Evolutionary conservation across 2,113 vertebrate species (phyloP).

Genomic region (Phylloscopus whistleri): DNA sequence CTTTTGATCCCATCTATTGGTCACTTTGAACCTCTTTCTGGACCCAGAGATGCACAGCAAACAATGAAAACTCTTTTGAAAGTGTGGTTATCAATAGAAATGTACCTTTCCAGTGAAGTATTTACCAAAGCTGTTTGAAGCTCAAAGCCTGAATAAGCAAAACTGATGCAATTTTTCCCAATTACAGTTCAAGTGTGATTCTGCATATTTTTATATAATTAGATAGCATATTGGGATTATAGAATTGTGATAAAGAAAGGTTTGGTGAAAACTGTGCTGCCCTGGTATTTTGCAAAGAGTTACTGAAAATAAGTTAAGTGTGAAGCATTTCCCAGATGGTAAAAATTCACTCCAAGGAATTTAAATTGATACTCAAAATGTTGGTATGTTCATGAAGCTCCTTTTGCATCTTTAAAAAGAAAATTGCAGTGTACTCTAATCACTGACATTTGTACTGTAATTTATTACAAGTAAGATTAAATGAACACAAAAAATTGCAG

Average conservation of each 20-base stretch:
- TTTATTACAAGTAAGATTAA: conserved; percentile 38
- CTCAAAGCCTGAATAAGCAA: conserved; percentile 52
- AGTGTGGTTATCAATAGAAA: background rate
- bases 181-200: conserved; percentile 1
- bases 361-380: conserved; percentile 67
- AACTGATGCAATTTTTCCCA: background rate
- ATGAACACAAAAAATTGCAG: conserved; percentile 17
- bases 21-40: background rate
- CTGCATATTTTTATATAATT: conserved; percentile 41
- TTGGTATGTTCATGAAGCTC: conserved; percentile 46
- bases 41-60: background rate
- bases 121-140: background rate
- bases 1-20: background rate
- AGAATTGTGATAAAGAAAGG: conserved; percentile 35
- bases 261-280: conserved; percentile 28
- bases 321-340: conserved; percentile 62
- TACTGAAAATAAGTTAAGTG: conserved; percentile 56
- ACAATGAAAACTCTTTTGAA: background rate
- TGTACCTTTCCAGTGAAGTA: background rate
- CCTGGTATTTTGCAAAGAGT: conserved; percentile 31
- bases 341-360: conserved; percentile 65
- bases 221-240: conserved; percentile 35
- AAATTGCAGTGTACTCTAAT: conserved; percentile 35
- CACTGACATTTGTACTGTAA: conserved; percentile 32
- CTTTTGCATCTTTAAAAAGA: conserved; percentile 55